Percentiles rank a stretch among this genome's conserved stretches.
Conservation (phyloP, 2,888 invertebrate species). For the Mellilla xanthometata region DNA sequence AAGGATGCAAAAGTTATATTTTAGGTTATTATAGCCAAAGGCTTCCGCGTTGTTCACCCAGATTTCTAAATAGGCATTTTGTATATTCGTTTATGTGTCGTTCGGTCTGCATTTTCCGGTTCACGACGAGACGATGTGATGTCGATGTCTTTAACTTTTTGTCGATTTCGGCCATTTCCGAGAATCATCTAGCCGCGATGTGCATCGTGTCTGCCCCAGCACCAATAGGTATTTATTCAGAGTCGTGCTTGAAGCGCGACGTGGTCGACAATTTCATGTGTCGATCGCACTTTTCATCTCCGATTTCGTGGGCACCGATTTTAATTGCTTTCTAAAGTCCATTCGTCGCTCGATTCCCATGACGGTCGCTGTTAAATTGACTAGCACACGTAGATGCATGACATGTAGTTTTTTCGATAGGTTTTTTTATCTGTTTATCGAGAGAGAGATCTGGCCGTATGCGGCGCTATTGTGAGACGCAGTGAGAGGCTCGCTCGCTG, state of each 20-base stretch:
- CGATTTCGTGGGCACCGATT: conserved; percentile 64
- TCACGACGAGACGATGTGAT: conserved; percentile 34
- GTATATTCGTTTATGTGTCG: conserved; percentile 26
- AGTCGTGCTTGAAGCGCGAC: conserved; percentile 48
- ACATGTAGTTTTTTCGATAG: conserved; percentile 78
- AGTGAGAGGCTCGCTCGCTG: conserved; percentile 54
- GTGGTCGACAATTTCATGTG: conserved; percentile 61
- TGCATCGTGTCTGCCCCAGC: conserved; percentile 33
- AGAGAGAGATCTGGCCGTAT: conserved; percentile 72
- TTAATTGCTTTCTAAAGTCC: conserved; percentile 80
- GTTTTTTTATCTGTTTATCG: conserved; percentile 66
- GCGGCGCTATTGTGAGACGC: conserved; percentile 71
- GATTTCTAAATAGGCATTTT: conserved; percentile 9
- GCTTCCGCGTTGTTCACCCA: neutral
- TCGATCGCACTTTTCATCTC: conserved; percentile 64
- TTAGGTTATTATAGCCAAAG: neutral
- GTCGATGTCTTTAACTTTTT: conserved; percentile 45
- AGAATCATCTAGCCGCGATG: conserved; percentile 39
- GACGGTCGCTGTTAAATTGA: conserved; percentile 78
- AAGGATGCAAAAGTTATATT: neutral
- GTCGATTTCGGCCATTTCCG: conserved; percentile 46
- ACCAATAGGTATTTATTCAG: conserved; percentile 19
- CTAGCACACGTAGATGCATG: conserved; percentile 81
- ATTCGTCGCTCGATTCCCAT: conserved; percentile 79
- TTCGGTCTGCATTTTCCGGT: conserved; percentile 36